Conservation (phyloP, 2,113 vertebrate genomes). For the Lasiurus cinereus region DNA sequence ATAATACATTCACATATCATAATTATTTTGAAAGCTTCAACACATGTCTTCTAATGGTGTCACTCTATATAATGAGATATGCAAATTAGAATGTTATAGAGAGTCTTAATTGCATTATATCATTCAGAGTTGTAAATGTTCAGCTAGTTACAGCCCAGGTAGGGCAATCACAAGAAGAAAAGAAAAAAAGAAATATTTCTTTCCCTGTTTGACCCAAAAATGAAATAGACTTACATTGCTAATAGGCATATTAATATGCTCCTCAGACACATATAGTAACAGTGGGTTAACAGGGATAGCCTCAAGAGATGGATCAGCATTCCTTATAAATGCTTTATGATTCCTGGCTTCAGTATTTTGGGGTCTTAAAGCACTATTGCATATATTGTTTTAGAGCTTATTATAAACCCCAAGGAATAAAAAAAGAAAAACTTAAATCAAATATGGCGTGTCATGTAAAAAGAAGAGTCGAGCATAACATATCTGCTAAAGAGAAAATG, state of each 20-base stretch:
- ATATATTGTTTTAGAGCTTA: slow-evolving; percentile 72
- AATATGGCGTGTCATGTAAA: slow-evolving; percentile 83
- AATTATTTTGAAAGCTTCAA: slow-evolving; percentile 80
- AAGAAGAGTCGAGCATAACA: slow-evolving; percentile 35
- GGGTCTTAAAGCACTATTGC: slow-evolving; percentile 60
- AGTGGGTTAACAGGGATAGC: slow-evolving; percentile 57
- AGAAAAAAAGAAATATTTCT: slow-evolving; percentile 69
- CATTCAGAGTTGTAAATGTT: slow-evolving; percentile 72
- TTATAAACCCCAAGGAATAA: slow-evolving; percentile 50
- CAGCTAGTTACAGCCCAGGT: slow-evolving; percentile 73
- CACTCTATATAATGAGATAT: slow-evolving; percentile 78
- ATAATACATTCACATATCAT: slow-evolving; percentile 71
- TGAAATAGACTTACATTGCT: slow-evolving; percentile 59
- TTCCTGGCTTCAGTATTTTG: slow-evolving; percentile 58
- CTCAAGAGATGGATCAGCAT: slow-evolving; percentile 53
- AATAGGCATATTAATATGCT: slow-evolving; percentile 61
- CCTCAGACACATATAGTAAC: slow-evolving; percentile 54
- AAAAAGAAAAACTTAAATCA: slow-evolving; percentile 73
- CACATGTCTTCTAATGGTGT: slow-evolving; percentile 77
- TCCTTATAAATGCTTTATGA: slow-evolving; percentile 73
- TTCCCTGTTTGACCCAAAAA: slow-evolving; percentile 78
- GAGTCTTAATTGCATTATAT: slow-evolving; percentile 76
- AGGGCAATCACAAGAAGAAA: slow-evolving; percentile 60
- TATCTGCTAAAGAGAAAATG: slow-evolving; percentile 71
- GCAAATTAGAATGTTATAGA: slow-evolving; percentile 73